Evolutionary conservation across 2,113 vertebrate genomes (phyloP).

Genomic region (Anhinga anhinga): DNA sequence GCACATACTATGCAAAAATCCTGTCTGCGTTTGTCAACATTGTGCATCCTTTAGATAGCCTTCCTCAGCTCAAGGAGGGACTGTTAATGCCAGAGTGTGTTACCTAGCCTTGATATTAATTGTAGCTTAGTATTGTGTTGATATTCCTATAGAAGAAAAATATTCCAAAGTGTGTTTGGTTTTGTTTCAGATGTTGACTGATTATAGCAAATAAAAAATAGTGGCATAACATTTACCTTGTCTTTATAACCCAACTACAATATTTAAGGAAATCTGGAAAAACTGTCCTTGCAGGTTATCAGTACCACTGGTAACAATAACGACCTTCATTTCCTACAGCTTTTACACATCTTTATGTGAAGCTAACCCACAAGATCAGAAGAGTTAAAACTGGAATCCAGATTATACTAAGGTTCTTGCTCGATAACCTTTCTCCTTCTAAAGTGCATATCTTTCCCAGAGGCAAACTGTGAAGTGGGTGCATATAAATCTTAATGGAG

Average conservation of each 20-base stretch:
- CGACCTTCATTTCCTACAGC: background rate
- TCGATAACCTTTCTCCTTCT: too few relatives aligned
- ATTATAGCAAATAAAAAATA: background rate
- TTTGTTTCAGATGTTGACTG: background rate
- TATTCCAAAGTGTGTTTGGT: background rate
- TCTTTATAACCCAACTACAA: background rate
- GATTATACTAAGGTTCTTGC: background rate
- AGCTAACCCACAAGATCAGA: background rate
- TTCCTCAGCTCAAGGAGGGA: background rate
- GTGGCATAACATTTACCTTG: background rate
- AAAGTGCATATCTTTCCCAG: background rate
- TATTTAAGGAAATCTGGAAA: background rate
- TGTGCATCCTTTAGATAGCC: background rate
- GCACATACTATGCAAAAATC: background rate
- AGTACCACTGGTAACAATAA: background rate
- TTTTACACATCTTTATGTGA: background rate
- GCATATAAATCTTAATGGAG: background rate
- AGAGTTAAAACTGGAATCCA: background rate
- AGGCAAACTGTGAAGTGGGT: background rate
- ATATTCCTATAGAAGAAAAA: background rate
- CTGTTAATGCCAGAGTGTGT: background rate
- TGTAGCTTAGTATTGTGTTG: background rate
- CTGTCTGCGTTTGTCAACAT: background rate
- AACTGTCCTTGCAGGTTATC: background rate
- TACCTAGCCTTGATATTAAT: background rate